Conservation (phyloP, 2,888 invertebrate species). For the Eulithis prunata region DNA sequence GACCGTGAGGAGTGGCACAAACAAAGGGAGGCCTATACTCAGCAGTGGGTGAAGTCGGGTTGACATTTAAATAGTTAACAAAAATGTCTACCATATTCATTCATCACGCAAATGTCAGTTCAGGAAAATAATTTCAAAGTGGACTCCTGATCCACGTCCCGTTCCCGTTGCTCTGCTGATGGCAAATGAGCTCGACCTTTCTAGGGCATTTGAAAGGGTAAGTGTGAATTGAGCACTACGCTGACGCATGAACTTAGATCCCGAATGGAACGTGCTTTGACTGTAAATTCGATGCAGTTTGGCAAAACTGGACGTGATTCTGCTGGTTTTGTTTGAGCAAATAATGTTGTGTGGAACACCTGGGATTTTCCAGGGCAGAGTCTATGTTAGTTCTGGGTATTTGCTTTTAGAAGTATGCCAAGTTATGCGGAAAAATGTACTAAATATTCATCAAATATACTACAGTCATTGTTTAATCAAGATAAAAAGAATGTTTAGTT, state of each 20-base stretch:
- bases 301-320: constrained; percentile 5
- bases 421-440: too few relatives aligned
- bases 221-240: constrained; percentile 69
- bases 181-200: constrained; percentile 73
- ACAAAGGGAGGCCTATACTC: too few relatives aligned
- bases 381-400: too few relatives aligned
- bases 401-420: too few relatives aligned
- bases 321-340: constrained; percentile 10
- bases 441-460: too few relatives aligned
- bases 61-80: not conserved
- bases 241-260: constrained; percentile 40
- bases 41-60: too few relatives aligned
- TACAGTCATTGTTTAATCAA: too few relatives aligned
- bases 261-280: constrained; percentile 30
- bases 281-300: constrained; percentile 20
- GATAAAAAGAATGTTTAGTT: too few relatives aligned
- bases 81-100: not conserved
- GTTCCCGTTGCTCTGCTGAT: constrained; percentile 46
- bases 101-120: too few relatives aligned
- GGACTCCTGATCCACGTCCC: constrained; percentile 20
- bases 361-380: not conserved
- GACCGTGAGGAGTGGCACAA: too few relatives aligned
- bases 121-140: not conserved
- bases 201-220: constrained; percentile 66
- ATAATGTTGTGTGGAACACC: not conserved